phyloP scores from a whole-genome alignment of 2,888 invertebrate species.

The Strigamia transsilvanica region DNA sequence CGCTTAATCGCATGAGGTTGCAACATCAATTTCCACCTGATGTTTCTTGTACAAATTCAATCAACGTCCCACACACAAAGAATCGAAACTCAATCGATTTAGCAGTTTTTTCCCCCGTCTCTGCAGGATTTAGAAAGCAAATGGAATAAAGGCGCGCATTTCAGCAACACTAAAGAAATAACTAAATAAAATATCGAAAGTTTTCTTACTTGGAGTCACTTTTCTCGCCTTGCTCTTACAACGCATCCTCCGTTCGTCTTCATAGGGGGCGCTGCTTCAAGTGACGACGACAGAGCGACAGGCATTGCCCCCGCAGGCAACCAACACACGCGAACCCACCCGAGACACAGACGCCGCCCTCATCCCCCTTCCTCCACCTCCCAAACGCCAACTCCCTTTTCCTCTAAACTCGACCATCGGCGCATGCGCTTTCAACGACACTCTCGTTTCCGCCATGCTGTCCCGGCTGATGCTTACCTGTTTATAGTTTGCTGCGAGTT shows the following conservation, averaged over 20 bases:
- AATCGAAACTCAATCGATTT: constrained; percentile 43
- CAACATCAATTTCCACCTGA: constrained; percentile 42
- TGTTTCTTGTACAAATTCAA: constrained; percentile 40
- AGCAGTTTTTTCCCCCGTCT: constrained; percentile 18
- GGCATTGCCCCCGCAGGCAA: constrained; percentile 49
- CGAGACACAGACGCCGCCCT: constrained; percentile 49
- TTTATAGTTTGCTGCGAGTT: neutral
- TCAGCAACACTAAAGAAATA: constrained; percentile 4
- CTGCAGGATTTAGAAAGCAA: constrained; percentile 10
- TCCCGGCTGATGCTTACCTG: constrained; percentile 29
- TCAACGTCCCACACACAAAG: constrained; percentile 45
- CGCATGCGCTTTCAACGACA: constrained; percentile 33
- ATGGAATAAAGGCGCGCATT: constrained; percentile 10
- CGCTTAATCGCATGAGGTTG: neutral
- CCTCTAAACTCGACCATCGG: constrained; percentile 41
- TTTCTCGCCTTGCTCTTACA: constrained; percentile 49
- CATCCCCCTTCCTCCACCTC: constrained; percentile 35
- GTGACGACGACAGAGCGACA: constrained; percentile 49
- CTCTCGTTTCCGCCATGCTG: constrained; percentile 41
- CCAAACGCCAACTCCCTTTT: constrained; percentile 47
- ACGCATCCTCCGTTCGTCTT: constrained; percentile 48
- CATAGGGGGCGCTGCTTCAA: constrained; percentile 49
- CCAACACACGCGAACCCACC: constrained; percentile 49
- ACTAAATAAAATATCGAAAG: constrained; percentile 5
- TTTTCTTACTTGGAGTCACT: constrained; percentile 46